phyloP scores from a whole-genome alignment of 2,888 invertebrate genomes.

The Hydroisotoma schaefferi region DNA sequence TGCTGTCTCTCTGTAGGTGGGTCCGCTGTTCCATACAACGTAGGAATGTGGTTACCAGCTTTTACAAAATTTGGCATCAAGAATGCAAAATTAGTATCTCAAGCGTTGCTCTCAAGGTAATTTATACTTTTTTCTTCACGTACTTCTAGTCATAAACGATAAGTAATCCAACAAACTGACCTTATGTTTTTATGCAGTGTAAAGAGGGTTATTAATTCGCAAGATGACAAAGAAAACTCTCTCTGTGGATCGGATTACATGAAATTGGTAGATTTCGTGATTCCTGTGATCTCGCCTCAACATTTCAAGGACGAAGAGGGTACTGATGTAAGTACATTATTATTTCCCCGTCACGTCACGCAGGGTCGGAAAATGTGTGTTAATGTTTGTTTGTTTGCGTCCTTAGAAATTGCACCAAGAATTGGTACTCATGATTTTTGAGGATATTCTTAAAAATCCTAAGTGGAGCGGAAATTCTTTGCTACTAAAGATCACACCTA shows the following conservation, averaged over 20 bases:
- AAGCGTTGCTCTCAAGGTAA: conserved; percentile 15
- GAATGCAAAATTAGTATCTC: conserved; percentile 11
- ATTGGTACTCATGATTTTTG: not conserved
- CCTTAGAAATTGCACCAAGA: conserved; percentile 2
- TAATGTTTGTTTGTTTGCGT: too few relatives aligned
- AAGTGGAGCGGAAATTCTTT: not conserved
- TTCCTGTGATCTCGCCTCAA: not conserved
- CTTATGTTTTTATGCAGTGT: not conserved
- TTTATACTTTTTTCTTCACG: not conserved
- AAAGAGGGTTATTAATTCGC: not conserved
- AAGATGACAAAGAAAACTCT: not conserved
- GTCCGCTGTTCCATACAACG: conserved; percentile 13
- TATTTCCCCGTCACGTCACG: too few relatives aligned
- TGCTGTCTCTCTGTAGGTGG: conserved; percentile 14
- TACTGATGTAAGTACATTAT: not conserved
- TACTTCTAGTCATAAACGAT: not conserved
- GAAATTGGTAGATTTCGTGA: conserved; percentile 10
- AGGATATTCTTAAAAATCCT: not conserved
- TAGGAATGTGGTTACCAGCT: conserved; percentile 20
- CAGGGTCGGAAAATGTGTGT: too few relatives aligned
- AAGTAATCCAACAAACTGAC: not conserved
- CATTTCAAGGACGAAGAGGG: not conserved
- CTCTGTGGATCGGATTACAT: not conserved
- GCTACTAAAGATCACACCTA: not conserved
- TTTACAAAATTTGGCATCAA: conserved; percentile 11